Conservation (phyloP, 1,140 invertebrate genomes). For the Pseudachorutes palmiensis region DNA sequence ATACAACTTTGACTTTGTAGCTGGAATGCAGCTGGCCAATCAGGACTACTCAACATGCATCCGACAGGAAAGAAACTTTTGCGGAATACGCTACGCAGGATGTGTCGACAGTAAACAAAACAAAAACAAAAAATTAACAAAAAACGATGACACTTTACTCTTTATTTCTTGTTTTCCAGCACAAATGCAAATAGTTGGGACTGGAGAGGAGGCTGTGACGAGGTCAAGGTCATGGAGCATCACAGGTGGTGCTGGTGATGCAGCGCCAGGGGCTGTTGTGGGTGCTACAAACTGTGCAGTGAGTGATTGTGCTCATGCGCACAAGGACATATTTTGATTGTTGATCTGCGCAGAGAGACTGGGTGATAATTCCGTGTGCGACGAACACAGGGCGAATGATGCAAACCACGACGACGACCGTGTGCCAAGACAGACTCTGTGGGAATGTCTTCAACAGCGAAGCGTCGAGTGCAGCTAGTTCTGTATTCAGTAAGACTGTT, state of each 20-base stretch:
- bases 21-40: conserved; percentile 73
- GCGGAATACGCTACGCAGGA: conserved; percentile 70
- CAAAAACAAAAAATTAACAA: not conserved
- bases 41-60: conserved; percentile 82
- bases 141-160: not conserved
- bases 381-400: conserved; percentile 52
- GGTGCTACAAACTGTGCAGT: not conserved
- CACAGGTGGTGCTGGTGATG: too few species aligned
- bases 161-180: not conserved
- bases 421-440: conserved; percentile 62
- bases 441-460: conserved; percentile 62
- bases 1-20: conserved; percentile 68
- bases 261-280: too few species aligned
- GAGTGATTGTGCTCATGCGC: not conserved
- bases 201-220: too few species aligned
- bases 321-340: not conserved
- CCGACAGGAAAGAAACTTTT: conserved; percentile 75
- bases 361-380: conserved; percentile 67
- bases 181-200: too few species aligned
- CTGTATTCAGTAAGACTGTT: conserved; percentile 55
- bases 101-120: conserved; percentile 50
- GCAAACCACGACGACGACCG: conserved; percentile 31
- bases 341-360: conserved; percentile 57
- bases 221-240: too few species aligned
- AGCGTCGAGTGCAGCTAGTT: conserved; percentile 48